These are phyloP conservation scores for Melinaea marsaeus DNA, from an alignment of 2,888 invertebrate species.

Conservation along the genomic window DNA sequence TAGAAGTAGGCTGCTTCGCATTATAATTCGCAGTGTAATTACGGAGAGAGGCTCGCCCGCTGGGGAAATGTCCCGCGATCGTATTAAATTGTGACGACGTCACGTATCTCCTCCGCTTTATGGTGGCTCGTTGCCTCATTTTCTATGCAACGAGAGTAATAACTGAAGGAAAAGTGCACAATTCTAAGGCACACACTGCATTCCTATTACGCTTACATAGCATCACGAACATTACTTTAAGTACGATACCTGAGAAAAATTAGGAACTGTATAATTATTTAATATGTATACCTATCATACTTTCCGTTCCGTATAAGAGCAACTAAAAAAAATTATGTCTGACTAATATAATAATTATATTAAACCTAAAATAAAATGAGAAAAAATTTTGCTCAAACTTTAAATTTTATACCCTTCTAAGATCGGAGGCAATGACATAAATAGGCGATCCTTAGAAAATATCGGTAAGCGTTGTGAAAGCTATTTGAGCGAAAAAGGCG, in stretches of 20 bases:
- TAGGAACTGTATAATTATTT: too few relatives aligned
- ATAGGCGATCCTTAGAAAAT: conserved; percentile 16
- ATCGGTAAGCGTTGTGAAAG: conserved; percentile 16
- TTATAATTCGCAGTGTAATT: conserved; percentile 42
- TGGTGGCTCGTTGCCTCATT: conserved; percentile 21
- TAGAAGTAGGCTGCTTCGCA: conserved; percentile 28
- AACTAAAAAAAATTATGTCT: too few relatives aligned
- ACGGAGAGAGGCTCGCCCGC: conserved; percentile 42
- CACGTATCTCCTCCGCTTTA: conserved; percentile 30
- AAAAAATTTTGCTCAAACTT: not conserved
- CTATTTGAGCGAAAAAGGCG: conserved; percentile 36
- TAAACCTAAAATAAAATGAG: conserved; percentile 23
- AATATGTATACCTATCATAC: too few relatives aligned
- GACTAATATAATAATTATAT: conserved; percentile 30
- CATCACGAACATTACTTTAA: too few relatives aligned
- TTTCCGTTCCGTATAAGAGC: too few relatives aligned
- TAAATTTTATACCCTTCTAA: not conserved
- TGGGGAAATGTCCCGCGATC: conserved; percentile 40
- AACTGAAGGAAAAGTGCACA: conserved; percentile 15
- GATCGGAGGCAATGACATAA: not conserved
- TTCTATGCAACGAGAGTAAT: conserved; percentile 25
- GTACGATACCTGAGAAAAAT: too few relatives aligned
- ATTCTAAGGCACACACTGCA: conserved; percentile 12
- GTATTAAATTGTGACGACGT: conserved; percentile 43
- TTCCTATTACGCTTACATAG: conserved; percentile 21